Evolutionary conservation across 2,797 vertebrate species (phyloP).

Genomic region (Streptopelia turtur): DNA sequence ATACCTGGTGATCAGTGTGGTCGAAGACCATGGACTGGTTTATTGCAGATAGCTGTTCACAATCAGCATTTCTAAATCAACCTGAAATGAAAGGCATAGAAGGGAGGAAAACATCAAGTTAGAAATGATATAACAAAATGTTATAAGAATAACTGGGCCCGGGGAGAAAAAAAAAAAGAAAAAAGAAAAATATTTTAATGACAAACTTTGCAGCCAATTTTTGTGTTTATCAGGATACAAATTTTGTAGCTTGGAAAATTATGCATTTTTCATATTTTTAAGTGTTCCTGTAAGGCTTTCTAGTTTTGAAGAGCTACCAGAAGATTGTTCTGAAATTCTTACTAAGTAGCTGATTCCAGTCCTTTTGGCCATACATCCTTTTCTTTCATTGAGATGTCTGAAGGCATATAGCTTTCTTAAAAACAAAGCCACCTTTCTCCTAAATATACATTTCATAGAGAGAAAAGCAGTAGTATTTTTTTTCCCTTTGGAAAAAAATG

Average conservation of each 20-base stretch:
- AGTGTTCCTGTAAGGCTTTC: neutral
- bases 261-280: fast-evolving
- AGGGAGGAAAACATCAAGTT: neutral
- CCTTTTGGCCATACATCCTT: fast-evolving
- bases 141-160: neutral
- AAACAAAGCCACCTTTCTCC: neutral
- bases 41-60: neutral
- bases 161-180: fast-evolving
- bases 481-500: neutral
- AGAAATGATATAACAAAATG: neutral
- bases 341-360: neutral
- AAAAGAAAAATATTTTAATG: neutral
- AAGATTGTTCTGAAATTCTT: neutral
- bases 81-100: neutral
- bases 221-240: neutral
- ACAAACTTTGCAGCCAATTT: neutral
- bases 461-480: neutral
- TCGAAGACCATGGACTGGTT: neutral
- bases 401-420: neutral
- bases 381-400: neutral
- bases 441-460: fast-evolving
- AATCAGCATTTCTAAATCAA: neutral
- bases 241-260: neutral
- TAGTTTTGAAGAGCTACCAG: neutral
- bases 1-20: neutral